Evolutionary conservation across 2,888 invertebrate species (phyloP).

Genomic region (Drosophila suboccidentalis): DNA sequence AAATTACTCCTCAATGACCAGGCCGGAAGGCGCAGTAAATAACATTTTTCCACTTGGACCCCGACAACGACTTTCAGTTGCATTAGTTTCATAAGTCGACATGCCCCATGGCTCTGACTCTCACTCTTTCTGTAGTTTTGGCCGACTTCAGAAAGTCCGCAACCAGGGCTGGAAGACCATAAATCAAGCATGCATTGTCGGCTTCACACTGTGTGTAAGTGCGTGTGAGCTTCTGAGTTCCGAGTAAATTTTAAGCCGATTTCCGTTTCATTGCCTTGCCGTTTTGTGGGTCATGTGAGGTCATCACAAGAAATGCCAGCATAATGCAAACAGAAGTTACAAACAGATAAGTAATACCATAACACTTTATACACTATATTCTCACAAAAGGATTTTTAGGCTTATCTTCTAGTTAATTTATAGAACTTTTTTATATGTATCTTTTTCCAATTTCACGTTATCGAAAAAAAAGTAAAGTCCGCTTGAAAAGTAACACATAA

Average conservation of each 20-base stretch:
- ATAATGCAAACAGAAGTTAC: constrained; percentile 37
- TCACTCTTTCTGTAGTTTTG: neutral
- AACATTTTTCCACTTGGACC: constrained; percentile 54
- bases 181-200: constrained; percentile 63
- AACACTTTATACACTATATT: neutral
- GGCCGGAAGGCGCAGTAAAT: constrained; percentile 62
- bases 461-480: constrained; percentile 6
- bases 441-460: too few relatives aligned
- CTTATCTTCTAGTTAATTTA: neutral
- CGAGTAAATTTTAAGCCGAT: constrained; percentile 66
- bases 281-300: constrained; percentile 41
- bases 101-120: constrained; percentile 14
- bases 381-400: neutral
- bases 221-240: constrained; percentile 1
- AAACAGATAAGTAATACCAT: neutral
- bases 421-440: too few relatives aligned
- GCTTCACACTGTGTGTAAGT: constrained; percentile 8
- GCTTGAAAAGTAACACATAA: constrained; percentile 53
- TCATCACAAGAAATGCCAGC: constrained; percentile 55
- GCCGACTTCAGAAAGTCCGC: constrained; percentile 46
- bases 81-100: constrained; percentile 70
- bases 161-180: constrained; percentile 41
- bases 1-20: neutral
- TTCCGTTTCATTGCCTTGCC: constrained; percentile 49
- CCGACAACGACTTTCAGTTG: constrained; percentile 48